Evolutionary conservation across 2,797 vertebrate genomes (phyloP).

Genomic region (Sandelia bainsii): DNA sequence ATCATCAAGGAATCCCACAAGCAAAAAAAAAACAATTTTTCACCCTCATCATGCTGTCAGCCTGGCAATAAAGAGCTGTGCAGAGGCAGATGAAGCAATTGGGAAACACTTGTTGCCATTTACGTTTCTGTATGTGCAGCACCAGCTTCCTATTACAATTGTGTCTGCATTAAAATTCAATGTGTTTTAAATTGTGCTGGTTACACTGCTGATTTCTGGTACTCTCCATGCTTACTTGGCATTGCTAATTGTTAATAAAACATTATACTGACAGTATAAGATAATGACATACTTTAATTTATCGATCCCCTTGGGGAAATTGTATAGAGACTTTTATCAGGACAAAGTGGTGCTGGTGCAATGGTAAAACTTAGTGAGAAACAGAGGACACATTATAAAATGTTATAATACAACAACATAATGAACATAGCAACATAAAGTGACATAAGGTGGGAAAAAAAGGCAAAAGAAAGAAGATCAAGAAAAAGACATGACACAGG

Average conservation of each 20-base stretch:
- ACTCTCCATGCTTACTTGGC: no score
- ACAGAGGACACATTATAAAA: neutral
- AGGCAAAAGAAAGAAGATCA: slow-evolving; percentile 17
- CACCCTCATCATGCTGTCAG: neutral
- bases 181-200: neutral
- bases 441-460: slow-evolving; percentile 1
- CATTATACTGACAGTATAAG: neutral
- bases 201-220: neutral
- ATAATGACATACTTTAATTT: neutral
- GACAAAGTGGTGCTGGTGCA: neutral
- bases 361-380: neutral
- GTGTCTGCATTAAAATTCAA: neutral
- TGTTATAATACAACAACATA: slow-evolving; percentile 21
- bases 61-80: slow-evolving; percentile 4
- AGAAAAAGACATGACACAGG: slow-evolving; percentile 37
- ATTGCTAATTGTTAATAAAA: neutral
- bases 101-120: neutral
- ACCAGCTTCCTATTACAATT: neutral
- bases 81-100: slow-evolving; percentile 14
- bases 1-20: slow-evolving; percentile 52
- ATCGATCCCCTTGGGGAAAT: no score
- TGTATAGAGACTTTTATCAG: no score
- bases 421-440: slow-evolving; percentile 33
- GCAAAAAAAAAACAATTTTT: slow-evolving; percentile 17
- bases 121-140: neutral